A percentile compares a stretch with the other conserved stretches of the same genome.
Conservation (phyloP, 2,888 invertebrate species). For the Argyra leucocephala region DNA sequence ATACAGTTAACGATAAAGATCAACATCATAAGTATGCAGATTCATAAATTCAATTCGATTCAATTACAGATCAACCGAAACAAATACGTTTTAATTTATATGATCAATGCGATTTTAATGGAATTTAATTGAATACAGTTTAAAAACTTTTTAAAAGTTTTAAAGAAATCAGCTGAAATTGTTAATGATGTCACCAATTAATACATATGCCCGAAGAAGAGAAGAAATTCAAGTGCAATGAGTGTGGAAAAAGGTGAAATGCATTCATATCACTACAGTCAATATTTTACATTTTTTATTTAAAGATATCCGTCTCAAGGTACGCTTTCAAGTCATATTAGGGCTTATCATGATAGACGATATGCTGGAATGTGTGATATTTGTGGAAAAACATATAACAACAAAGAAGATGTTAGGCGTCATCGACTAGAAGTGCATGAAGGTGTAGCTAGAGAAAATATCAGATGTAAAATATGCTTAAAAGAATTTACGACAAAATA, state of each 20-base stretch:
- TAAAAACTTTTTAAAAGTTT: too few relatives aligned
- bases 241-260: background rate
- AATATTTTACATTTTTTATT: background rate
- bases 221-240: background rate
- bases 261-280: background rate
- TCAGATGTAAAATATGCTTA: background rate
- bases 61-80: too few relatives aligned
- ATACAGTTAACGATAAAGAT: too few relatives aligned
- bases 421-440: background rate
- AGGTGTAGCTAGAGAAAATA: background rate
- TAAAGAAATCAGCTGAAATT: too few relatives aligned
- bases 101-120: too few relatives aligned
- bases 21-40: too few relatives aligned
- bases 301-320: background rate
- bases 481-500: background rate
- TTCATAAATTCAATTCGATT: too few relatives aligned
- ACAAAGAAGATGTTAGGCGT: background rate
- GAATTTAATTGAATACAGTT: too few relatives aligned
- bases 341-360: background rate
- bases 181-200: background rate
- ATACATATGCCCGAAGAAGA: background rate
- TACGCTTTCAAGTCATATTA: background rate
- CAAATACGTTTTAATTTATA: too few relatives aligned
- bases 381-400: constrained; percentile 31
- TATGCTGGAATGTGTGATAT: constrained; percentile 30